Base-by-base conservation (phyloP, 2,113 vertebrate genomes). In the Chaetorhynchus papuensis region DNA sequence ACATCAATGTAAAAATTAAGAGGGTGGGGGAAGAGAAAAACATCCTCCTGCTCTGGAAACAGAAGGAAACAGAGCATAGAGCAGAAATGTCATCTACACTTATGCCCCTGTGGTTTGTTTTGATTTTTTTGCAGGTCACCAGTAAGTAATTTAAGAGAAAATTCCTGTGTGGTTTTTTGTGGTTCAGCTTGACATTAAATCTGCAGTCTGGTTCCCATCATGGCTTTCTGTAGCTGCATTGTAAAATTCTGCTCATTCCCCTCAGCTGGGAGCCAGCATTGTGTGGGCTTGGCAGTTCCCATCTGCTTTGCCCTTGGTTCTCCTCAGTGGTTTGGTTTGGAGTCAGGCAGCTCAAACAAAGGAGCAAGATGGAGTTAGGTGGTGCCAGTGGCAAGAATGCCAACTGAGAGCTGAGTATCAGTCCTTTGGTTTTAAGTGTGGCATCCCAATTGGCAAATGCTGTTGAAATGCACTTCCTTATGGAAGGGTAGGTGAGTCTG, bases 241-340 rank as follows among this genome's bases (percentile, higher is more conserved):
- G 50, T 86, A 77, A n/a, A 83, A 78, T 52, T 75, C 42, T 90
- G 63, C 71, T 92, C 56, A 42, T 92, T 95, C 52, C 52, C 42
- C n/a, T 92, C 69, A 78, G 42, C 49, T 0, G 0, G 31, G 86
- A 89, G 92, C 92, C 91, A 94, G 80, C 89, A 87, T 94, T 93
- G 89, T 95, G 60, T 0, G 3, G 59, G 83, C 52, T 94, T 96
- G 95, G 91, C 94, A 83, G 68, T 41, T 93, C 56, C 52, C 56
- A 6, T 94, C 76, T 90, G 68, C 76, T 90, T 83, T 94, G 83
- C 89, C 80, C 69, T 94, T 60, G 30, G 42, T 90, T 90, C 82
- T 95, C 74, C 74, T 95, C 75, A 13, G 42, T 11, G 31, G 39
- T 93, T 94, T 94, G 54, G 7, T 85, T 90, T 66, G 42, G 60